Evolutionary conservation across 2,888 invertebrate species (phyloP).

Genomic region (Boloria euphrosyne): DNA sequence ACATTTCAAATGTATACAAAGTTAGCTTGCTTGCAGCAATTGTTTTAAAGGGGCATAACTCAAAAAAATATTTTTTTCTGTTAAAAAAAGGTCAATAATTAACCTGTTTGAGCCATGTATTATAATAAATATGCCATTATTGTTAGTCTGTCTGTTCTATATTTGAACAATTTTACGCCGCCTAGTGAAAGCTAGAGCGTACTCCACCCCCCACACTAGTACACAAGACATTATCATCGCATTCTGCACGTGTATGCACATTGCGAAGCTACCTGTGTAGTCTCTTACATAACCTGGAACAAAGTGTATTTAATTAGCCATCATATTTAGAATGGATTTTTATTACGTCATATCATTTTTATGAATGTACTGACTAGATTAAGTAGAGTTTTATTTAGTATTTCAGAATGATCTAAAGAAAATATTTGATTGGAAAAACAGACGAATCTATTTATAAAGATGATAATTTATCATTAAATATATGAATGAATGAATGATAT

Average conservation of each 20-base stretch:
- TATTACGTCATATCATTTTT: neutral
- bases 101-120: no score
- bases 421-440: no score
- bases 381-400: no score
- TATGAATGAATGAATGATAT: no score
- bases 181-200: conserved; percentile 70
- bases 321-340: neutral
- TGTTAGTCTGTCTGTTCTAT: conserved; percentile 46
- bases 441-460: no score
- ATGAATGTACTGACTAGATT: no score
- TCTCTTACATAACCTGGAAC: conserved; percentile 86
- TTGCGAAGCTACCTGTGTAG: conserved; percentile 85
- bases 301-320: neutral
- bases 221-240: conserved; percentile 86
- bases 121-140: no score
- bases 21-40: conserved; percentile 1
- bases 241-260: conserved; percentile 88
- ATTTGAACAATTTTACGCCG: conserved; percentile 76
- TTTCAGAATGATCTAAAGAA: no score
- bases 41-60: no score
- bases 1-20: conserved; percentile 9
- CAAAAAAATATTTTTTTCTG: no score
- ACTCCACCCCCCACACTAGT: conserved; percentile 87
- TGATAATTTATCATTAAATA: no score
- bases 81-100: no score